Conservation (phyloP, 1,140 invertebrate genomes). For the Hirudo medicinalis region DNA sequence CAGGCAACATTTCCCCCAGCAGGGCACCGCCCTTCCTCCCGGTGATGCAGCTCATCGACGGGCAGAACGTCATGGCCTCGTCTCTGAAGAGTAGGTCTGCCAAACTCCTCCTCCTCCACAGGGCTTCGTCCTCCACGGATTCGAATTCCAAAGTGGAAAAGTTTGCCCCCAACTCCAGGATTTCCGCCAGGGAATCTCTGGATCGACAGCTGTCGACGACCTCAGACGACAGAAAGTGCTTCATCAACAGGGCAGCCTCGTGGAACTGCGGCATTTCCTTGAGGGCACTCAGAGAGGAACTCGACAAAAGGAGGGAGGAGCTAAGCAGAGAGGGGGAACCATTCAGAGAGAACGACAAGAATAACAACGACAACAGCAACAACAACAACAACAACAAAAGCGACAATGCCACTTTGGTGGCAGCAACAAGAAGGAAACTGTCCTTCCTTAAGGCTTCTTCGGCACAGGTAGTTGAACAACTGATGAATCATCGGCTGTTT, state of each 20-base stretch:
- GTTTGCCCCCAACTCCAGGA: background rate
- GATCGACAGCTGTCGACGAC: too few relatives aligned
- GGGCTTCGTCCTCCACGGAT: background rate
- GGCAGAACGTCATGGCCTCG: background rate
- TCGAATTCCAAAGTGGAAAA: conserved; percentile 5
- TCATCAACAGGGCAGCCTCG: conserved; percentile 3
- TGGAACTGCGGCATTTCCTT: conserved; percentile 2
- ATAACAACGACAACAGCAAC: too few relatives aligned
- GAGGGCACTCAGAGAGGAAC: background rate
- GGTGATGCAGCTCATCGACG: background rate
- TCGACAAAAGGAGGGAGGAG: background rate
- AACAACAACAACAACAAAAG: too few relatives aligned
- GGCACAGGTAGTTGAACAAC: too few relatives aligned
- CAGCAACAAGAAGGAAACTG: too few relatives aligned
- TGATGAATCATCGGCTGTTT: too few relatives aligned
- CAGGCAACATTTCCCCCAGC: background rate
- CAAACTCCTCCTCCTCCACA: background rate
- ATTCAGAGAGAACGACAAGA: too few relatives aligned
- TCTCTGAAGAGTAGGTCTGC: background rate
- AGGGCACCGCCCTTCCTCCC: background rate
- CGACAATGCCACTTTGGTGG: too few relatives aligned
- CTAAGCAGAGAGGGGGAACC: too few relatives aligned
- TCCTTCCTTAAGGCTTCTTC: too few relatives aligned
- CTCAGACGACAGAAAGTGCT: background rate
- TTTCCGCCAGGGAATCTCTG: too few relatives aligned